Evolutionary conservation across 1,140 invertebrate species (phyloP).

Genomic region (Ridgeia piscesae): DNA sequence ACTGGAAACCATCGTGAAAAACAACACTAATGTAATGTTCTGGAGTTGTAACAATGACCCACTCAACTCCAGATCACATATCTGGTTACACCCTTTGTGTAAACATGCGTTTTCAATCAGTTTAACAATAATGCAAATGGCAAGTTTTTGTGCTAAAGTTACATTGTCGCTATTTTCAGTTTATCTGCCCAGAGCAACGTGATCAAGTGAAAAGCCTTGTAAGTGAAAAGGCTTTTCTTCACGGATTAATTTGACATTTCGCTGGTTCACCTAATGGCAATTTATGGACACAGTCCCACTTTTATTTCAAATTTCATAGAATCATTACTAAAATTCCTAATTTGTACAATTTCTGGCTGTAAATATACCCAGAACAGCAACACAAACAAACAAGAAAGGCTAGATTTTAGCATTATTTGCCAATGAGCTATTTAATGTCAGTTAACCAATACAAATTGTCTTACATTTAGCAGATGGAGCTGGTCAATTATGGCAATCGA

Average conservation of each 20-base stretch:
- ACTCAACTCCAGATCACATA: neutral
- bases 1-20: neutral
- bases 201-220: neutral
- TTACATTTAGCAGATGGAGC: neutral
- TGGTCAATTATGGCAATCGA: neutral
- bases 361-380: too few species aligned
- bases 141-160: neutral
- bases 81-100: neutral
- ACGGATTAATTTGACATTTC: neutral
- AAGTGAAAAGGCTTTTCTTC: neutral
- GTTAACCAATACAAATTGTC: too few species aligned
- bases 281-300: too few species aligned
- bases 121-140: neutral
- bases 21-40: neutral
- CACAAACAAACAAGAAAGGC: too few species aligned
- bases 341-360: too few species aligned
- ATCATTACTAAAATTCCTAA: too few species aligned
- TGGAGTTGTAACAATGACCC: neutral
- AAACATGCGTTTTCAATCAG: neutral
- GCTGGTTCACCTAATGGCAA: too few species aligned
- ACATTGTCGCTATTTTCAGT: neutral
- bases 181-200: neutral
- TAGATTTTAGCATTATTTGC: too few species aligned
- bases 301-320: too few species aligned
- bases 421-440: too few species aligned